phyloP scores from a whole-genome alignment of 2,113 vertebrate species.

The Erinaceus europaeus region DNA sequence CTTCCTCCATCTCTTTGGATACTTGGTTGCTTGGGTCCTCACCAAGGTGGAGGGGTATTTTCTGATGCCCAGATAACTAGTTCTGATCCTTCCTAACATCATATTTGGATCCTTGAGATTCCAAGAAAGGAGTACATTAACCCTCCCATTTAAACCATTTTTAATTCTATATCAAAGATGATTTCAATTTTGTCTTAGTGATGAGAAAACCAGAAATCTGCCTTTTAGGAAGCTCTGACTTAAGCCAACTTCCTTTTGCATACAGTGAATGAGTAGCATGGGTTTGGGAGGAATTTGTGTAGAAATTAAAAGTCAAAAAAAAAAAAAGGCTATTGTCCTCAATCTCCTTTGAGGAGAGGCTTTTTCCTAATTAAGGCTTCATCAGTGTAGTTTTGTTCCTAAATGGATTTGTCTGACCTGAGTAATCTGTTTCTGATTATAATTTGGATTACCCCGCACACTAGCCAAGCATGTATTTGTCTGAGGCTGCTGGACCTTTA shows the following conservation, averaged over 20 bases:
- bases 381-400: constrained; percentile 13
- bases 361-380: constrained; percentile 42
- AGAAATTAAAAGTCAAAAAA: background rate
- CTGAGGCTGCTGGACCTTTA: background rate
- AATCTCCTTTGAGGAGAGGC: background rate
- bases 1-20: background rate
- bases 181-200: constrained; percentile 12
- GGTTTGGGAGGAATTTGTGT: background rate
- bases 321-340: background rate
- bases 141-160: constrained; percentile 5
- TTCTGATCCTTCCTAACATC: background rate
- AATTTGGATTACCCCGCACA: constrained; percentile 20
- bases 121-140: background rate
- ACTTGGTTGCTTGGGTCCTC: background rate
- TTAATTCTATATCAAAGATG: background rate
- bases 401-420: constrained; percentile 16
- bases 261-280: background rate
- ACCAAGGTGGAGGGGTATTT: background rate
- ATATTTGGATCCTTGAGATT: constrained; percentile 41
- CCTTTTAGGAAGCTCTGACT: background rate
- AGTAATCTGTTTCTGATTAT: constrained; percentile 49
- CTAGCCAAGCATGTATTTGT: constrained; percentile 42
- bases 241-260: background rate
- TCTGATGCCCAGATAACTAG: background rate
- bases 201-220: background rate